Evolutionary conservation across 2,797 vertebrate genomes (phyloP), one percentile per base, ranked within the genome.

Genomic region (Loris lydekkerianus): DNA sequence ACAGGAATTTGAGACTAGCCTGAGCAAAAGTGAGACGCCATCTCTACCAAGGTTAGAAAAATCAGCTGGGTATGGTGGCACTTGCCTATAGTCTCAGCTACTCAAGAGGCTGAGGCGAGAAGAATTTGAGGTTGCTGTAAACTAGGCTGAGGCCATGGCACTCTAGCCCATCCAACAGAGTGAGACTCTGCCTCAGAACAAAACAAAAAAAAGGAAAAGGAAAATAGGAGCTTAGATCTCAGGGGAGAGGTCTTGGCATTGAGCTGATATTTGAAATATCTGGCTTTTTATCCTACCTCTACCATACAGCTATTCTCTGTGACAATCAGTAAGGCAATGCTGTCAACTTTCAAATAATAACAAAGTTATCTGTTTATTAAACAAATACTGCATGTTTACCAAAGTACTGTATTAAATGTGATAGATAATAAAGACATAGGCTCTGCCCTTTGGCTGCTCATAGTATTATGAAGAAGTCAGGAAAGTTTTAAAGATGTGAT

Each of bases 231-330:
- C 29, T 84, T 67, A 43, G 40, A 91, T 37, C 18, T 89, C 75
- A 21, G 13, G 18, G 65, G 34, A 82, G 65, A 86, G 25, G 6
- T 91, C 58, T 70, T 34, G 37, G 72, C n/a, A 6, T 80, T 80
- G 84, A 49, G 80, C 72, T 85, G 63, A 37, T 11, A 67, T 11
- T 49, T 65, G 88, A 65, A 89, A 92, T 60, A 34, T 85, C 37
- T 81, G 46, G 23, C 23, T 81, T 77, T 87, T 94, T 92, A 92
- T 92, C 69, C 29, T 81, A 43, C 40, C 53, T 86, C n/a, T 81
- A 4, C 23, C 23, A 56, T 21, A 34, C 10, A 56, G 37, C 67
- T 63, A 29, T 87, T 94, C 85, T 25, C n/a, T 92, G 58, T 69
- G 67, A 67, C 13, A 86, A 53, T 85, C 75, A 81, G n/a, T 82